Conservation (phyloP, 2,888 invertebrate genomes). For the Luffia ferchaultella region DNA sequence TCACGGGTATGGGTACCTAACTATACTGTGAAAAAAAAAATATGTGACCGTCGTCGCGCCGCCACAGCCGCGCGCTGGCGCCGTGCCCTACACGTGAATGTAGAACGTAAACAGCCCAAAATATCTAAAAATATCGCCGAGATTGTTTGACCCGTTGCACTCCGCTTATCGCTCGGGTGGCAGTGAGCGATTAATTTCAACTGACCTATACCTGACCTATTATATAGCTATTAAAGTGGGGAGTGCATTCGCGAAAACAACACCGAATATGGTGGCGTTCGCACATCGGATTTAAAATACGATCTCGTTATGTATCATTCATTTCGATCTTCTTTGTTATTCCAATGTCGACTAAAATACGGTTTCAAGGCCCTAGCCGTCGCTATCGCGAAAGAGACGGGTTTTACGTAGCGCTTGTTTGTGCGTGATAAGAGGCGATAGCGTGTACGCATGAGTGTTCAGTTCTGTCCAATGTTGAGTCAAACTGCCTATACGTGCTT, state of each 20-base stretch:
- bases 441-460: not conserved
- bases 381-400: constrained; percentile 28
- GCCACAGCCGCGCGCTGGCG: too few species aligned
- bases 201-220: not conserved
- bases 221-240: not conserved
- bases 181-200: not conserved
- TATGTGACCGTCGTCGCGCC: not conserved
- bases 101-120: too few species aligned
- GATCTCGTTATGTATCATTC: constrained; percentile 34
- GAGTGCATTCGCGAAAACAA: not conserved
- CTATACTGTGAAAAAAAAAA: not conserved
- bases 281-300: too few species aligned
- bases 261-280: not conserved
- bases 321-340: constrained; percentile 34
- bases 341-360: constrained; percentile 40
- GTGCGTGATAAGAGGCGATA: constrained; percentile 25
- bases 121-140: too few species aligned
- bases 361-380: constrained; percentile 34
- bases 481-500: too few species aligned
- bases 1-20: too few species aligned
- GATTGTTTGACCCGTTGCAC: not conserved
- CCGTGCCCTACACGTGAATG: too few species aligned
- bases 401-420: constrained; percentile 34
- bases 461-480: too few species aligned
- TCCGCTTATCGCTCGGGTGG: constrained; percentile 1